Conservation (phyloP, 2,113 vertebrate genomes). For the Vombatus ursinus region DNA sequence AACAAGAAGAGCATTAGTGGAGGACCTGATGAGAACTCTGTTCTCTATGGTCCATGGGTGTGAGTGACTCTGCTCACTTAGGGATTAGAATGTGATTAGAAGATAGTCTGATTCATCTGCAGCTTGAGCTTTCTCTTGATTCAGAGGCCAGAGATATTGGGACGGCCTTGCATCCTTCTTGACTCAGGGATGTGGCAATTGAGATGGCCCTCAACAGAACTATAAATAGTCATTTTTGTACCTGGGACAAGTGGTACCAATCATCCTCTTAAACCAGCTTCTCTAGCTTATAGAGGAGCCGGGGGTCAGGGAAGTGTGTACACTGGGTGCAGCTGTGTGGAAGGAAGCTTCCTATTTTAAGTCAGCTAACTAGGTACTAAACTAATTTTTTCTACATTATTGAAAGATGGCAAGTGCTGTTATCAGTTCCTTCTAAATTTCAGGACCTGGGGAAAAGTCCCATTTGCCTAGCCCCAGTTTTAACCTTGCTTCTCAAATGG, state of each 20-base stretch:
- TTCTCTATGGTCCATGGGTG: not conserved
- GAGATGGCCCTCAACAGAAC: not conserved
- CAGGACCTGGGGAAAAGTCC: not conserved
- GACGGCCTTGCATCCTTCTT: not conserved
- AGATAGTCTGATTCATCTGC: not conserved
- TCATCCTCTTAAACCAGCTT: not conserved
- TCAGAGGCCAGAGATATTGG: not conserved
- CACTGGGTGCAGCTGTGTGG: not conserved
- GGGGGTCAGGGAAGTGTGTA: not conserved
- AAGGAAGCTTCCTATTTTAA: not conserved
- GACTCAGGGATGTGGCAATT: not conserved
- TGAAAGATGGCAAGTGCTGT: not conserved
- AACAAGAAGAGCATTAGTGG: not conserved
- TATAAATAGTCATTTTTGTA: not conserved
- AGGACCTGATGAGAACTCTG: rapidly evolving
- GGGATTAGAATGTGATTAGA: not conserved
- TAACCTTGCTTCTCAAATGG: not conserved
- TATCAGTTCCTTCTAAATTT: not conserved
- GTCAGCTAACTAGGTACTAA: not conserved
- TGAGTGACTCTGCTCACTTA: not conserved
- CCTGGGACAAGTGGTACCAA: not conserved
- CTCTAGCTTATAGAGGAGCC: not conserved
- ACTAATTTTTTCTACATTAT: not conserved
- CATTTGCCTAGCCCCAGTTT: not conserved
- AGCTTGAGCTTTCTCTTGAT: not conserved